Evolutionary conservation across 2,888 invertebrate species (phyloP), one percentile per base, ranked within the genome.

Genomic region (Laspeyria flexula): DNA sequence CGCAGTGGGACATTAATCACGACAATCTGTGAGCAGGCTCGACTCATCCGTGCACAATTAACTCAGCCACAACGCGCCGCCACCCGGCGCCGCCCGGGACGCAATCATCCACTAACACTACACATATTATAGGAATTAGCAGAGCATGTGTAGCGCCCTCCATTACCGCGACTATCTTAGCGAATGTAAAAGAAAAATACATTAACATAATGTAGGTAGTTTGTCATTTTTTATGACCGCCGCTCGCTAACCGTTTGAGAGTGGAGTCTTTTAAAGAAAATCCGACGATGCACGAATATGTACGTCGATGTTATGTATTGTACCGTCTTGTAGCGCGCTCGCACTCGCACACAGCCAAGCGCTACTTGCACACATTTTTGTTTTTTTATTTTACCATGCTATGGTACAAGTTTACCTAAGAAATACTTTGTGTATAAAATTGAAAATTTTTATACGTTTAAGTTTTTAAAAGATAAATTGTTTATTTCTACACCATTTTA

Each of bases 161-260:
- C 49, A 56, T 56, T 59, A 65, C 54, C 54, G 46, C 48, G 21
- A 52, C 54, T 52, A 55, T 61, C 61, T 65, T 49, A 51, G 33
- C 31, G 35, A 40, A 58, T 58, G 53, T 55, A 67, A 66, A 63
- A 60, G 52, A 62, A 66, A 59, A 70, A 58, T 50, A 58, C 40
- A 55, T 59, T 50, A 66, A 51, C 54, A 59, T 63, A 65, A 70
- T 55, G 62, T 45, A 29, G 42, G 57, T 60, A 57, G 57, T 69
- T 62, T 52, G 55, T 65, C 65, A 67, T 62, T 65, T 70, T 67
- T 70, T 62, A 61, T 61, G 35, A 46, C 49, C 51, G 39, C 29
- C 12, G 15, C 30, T 51, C 47, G 59, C n/a, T n/a, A n/a, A 55
- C 56, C 52, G 39, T 41, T 39, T 43, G 33, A 31, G 44, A 49